phyloP scores from a whole-genome alignment of 2,888 invertebrate species.

The Orthosia gracilis region DNA sequence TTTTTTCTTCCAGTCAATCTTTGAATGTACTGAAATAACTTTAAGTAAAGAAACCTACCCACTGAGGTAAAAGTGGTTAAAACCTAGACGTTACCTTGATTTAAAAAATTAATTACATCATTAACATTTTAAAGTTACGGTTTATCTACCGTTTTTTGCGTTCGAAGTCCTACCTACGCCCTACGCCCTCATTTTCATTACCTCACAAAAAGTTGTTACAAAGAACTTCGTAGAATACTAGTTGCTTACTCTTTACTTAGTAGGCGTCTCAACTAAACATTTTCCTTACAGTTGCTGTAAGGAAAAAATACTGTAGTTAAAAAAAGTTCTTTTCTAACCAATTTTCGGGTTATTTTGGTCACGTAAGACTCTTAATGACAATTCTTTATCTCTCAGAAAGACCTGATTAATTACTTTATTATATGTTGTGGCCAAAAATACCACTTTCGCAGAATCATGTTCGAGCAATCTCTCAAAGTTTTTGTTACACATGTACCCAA shows the following conservation, averaged over 20 bases:
- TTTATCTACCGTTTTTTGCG: background rate
- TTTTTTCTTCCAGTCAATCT: too few relatives aligned
- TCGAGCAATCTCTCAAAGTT: background rate
- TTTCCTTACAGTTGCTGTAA: too few relatives aligned
- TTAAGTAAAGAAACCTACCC: too few relatives aligned
- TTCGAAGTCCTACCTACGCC: background rate
- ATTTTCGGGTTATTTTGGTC: background rate
- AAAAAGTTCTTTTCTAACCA: background rate
- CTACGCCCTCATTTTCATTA: background rate
- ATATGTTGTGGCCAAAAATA: background rate
- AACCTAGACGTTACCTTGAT: background rate
- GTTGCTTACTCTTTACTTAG: too few relatives aligned
- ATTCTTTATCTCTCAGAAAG: background rate
- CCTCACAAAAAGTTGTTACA: slow-evolving; percentile 2
- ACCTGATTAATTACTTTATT: background rate
- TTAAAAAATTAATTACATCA: background rate
- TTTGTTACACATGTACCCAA: background rate
- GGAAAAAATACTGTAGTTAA: too few relatives aligned
- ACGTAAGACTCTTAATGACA: background rate
- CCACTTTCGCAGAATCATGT: background rate
- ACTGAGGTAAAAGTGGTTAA: background rate
- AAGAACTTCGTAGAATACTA: background rate
- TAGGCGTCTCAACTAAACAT: too few relatives aligned
- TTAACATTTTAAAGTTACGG: background rate
- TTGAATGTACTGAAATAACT: too few relatives aligned